These are phyloP conservation scores for Agapornis canus DNA, from an alignment of 2,797 vertebrate genomes.

Conservation along the genomic window DNA sequence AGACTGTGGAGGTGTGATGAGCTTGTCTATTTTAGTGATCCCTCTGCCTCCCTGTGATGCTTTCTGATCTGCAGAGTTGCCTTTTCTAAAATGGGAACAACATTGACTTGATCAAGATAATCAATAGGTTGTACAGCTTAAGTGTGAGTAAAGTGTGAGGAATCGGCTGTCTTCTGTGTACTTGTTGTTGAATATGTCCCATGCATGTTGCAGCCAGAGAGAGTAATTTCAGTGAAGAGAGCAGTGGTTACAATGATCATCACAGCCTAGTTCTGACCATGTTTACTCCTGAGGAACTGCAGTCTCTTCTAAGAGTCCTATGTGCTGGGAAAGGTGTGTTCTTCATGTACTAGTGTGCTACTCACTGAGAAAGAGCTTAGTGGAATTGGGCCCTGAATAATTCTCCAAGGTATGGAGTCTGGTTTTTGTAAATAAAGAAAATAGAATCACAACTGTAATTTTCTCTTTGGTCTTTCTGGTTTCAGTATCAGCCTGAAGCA, in stretches of 20 bases:
- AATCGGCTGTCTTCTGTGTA: background rate
- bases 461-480: background rate
- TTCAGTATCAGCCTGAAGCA: background rate
- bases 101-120: background rate
- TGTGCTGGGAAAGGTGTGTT: background rate
- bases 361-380: rapidly evolving
- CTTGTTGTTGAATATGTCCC: rapidly evolving
- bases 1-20: conserved; percentile 41
- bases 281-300: rapidly evolving
- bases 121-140: background rate
- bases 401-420: background rate
- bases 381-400: background rate
- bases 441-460: background rate
- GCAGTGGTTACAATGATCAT: background rate
- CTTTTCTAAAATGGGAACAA: background rate
- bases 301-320: background rate
- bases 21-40: conserved; percentile 23
- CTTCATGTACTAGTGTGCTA: rapidly evolving
- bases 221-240: rapidly evolving
- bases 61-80: conserved; percentile 3
- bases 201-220: background rate
- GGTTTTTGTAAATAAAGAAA: background rate
- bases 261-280: background rate
- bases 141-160: background rate
- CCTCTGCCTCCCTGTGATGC: background rate